Evolutionary conservation across 1,140 invertebrate genomes (phyloP).

Genomic region (Scylla paramamosain): DNA sequence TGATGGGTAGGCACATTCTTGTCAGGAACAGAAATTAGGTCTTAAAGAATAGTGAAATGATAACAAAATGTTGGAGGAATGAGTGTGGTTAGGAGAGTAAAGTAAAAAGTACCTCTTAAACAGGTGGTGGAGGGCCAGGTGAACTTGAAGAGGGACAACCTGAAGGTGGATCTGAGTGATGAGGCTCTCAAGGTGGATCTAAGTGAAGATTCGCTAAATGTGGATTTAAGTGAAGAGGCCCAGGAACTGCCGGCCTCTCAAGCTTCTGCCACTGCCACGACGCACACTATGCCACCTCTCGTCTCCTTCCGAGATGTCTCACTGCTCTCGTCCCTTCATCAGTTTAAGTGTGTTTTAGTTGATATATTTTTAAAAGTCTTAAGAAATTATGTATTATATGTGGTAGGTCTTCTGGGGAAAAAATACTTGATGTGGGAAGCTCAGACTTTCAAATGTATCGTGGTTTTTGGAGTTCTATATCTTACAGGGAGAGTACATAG

Average conservation of each 20-base stretch:
- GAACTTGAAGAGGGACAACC: background rate
- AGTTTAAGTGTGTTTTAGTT: constrained; percentile 41
- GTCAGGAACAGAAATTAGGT: background rate
- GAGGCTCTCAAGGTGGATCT: constrained; percentile 63
- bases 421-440: no score
- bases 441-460: no score
- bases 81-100: background rate
- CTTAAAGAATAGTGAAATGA: background rate
- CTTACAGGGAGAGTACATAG: no score
- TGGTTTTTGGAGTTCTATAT: no score
- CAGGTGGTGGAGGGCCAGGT: constrained; percentile 58
- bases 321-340: constrained; percentile 58
- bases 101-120: background rate
- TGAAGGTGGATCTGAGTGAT: constrained; percentile 57
- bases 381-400: background rate
- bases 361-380: background rate
- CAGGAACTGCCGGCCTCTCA: constrained; percentile 65
- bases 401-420: background rate
- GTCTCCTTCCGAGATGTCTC: constrained; percentile 66
- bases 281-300: constrained; percentile 48
- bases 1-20: no score
- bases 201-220: constrained; percentile 44
- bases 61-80: background rate
- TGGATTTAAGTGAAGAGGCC: constrained; percentile 64
- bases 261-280: background rate